These are phyloP conservation scores for Limonius californicus DNA, from an alignment of 1,140 invertebrate genomes.

Conservation along the genomic window DNA sequence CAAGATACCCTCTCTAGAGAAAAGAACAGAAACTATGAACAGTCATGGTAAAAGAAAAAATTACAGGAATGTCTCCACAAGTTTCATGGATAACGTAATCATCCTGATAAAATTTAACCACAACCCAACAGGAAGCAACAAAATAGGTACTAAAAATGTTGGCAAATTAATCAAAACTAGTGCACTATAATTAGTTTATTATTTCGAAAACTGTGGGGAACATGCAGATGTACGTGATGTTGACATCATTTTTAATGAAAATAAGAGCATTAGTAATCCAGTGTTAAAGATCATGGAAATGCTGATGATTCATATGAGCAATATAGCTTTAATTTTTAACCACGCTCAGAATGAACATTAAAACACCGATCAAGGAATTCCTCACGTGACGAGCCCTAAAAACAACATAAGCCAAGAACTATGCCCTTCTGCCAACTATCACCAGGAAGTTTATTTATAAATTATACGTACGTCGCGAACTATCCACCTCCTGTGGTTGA, in stretches of 20 bases:
- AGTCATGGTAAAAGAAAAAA: neutral
- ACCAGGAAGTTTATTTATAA: conserved; percentile 11
- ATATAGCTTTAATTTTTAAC: neutral
- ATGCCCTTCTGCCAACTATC: conserved; percentile 17
- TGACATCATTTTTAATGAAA: conserved; percentile 2
- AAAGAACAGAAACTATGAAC: conserved; percentile 11
- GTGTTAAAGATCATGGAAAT: neutral
- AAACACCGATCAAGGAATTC: neutral
- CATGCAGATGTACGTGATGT: neutral
- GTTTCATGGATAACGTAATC: neutral
- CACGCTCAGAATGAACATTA: neutral
- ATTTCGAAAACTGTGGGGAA: neutral
- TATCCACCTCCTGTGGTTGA: conserved; percentile 15
- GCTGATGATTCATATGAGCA: conserved; percentile 5
- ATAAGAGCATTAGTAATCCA: conserved; percentile 5
- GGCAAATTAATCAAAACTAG: conserved; percentile 1
- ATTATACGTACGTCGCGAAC: conserved; percentile 14
- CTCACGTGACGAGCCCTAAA: conserved; percentile 1
- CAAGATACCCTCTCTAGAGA: neutral
- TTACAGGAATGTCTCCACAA: neutral
- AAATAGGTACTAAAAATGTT: conserved; percentile 1
- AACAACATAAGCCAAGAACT: conserved; percentile 8
- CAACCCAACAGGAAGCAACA: conserved; percentile 17
- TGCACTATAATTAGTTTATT: too few species aligned
- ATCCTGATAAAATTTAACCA: conserved; percentile 9